Evolutionary conservation across 2,888 invertebrate genomes (phyloP), one percentile per base, ranked within the genome.

Genomic region (Dorcus hopei): DNA sequence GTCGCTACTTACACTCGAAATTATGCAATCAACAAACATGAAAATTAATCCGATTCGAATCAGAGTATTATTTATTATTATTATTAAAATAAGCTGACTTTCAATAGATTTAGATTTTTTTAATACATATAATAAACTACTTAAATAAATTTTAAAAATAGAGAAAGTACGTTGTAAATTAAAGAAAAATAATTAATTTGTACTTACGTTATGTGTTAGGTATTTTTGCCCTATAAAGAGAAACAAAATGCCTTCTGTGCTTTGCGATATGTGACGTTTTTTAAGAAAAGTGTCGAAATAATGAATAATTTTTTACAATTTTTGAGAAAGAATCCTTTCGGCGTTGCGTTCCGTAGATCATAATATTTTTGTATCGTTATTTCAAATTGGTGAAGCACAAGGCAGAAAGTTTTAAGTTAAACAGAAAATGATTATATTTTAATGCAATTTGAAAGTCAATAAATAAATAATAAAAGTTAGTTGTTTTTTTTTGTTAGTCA

Each of bases 391-490:
- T 45, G 39, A 57, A 52, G 57, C 60, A 60, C 60, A 57, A 57
- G 60, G 60, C 60, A 60, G 52, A 42, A 45, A 55, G 38, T 19
- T 52, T 38, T 53, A 38, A 54, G 38, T 56, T 53, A 60, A 52
- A 47, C 16, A 56, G 41, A 56, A 56, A 57, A 47, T 57, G 42
- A 60, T 57, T 60, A 60, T 60, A 60, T 60, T 60, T 60, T 60
- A 56, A 57, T 60, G 60, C 60, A 60, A 60, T 60, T 60, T 60
- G 60, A 60, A 60, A 56, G 57, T 60, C 57, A 60, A 57, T 60
- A 60, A 60, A 60, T 53, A 60, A 59, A 57, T 56, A 57, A 60
- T 60, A 60, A 54, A 54, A 57, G 51, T 14, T 16, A 3, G 19
- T 51, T 3, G 11, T 51, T 51, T 48, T 48, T 9, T 48, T 48